Base-by-base conservation (phyloP, 2,797 vertebrate genomes). In the Pangasius sanitwongsei region DNA sequence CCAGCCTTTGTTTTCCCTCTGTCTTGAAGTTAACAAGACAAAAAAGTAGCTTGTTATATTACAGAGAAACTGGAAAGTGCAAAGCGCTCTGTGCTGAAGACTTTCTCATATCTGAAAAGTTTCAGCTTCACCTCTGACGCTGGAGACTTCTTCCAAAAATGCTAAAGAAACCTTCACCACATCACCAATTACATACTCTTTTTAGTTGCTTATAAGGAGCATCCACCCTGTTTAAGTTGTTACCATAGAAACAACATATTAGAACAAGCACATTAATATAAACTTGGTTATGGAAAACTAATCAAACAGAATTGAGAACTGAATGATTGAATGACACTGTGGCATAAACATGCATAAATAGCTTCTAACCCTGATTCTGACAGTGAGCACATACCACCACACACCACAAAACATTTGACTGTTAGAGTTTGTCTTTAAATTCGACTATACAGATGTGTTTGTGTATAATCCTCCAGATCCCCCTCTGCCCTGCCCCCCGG, bases 401-500 rank as follows among this genome's bases (percentile, higher is more conserved):
- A 41, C n/a, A 57, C 16, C 31, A 59, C 31, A 81, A 23, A 59
- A 37, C 20, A 41, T 25, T 12, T 25, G 3, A 13, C 16, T 57
- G 53, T 81, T 57, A 34, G 1, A 34, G 18, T 0, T 34, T 37
- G 28, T 53, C 28, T 16, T 53, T 50, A 50, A 50, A 28, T n/a
- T 77, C n/a, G 34, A 57, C 18, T 20, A 23, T 23, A 57, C 50
- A 80, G 16, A 4, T 72, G 44, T 44, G 0, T 75, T 34, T 89
- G 34, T 86, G 61, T 89, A 8, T 72, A 11, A 77, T 75, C 44
- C 57, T 81, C 3, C 57, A 75, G 82, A 67, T 88, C 57, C 31
- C 13, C 57, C 11, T 23, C 9, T 48, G 28, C 48, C n/a, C 8
- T 70, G 31, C 67, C 34, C 23, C 91, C 94, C 93, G 94, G 97